Evolutionary conservation across 2,888 invertebrate genomes (phyloP).

Genomic region (Thera britannica): DNA sequence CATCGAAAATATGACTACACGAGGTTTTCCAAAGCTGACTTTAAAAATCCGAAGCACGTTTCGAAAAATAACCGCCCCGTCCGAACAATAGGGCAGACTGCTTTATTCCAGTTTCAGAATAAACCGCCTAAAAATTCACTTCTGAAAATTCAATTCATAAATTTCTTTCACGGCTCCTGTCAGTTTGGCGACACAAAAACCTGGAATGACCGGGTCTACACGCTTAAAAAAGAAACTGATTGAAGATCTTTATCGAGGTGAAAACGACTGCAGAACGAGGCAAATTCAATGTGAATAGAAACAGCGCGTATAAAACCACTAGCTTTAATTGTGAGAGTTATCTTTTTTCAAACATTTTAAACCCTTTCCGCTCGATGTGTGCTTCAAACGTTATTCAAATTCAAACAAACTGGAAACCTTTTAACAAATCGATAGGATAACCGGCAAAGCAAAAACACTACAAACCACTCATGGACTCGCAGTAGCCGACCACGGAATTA

Average conservation of each 20-base stretch:
- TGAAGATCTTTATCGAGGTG: not conserved
- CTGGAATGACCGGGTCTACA: not conserved
- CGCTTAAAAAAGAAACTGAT: slow-evolving; percentile 11
- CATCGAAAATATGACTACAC: slow-evolving; percentile 41
- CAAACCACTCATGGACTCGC: slow-evolving; percentile 19
- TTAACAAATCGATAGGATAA: slow-evolving; percentile 16
- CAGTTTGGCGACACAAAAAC: slow-evolving; percentile 19
- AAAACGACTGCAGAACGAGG: slow-evolving; percentile 1
- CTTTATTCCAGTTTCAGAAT: slow-evolving; percentile 42
- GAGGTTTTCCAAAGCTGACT: slow-evolving; percentile 41
- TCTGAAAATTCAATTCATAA: slow-evolving; percentile 51
- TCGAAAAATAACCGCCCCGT: slow-evolving; percentile 40
- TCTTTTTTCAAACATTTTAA: slow-evolving; percentile 3
- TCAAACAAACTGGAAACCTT: slow-evolving; percentile 18
- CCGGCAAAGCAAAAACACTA: slow-evolving; percentile 22
- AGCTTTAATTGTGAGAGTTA: not conserved
- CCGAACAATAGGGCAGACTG: slow-evolving; percentile 46
- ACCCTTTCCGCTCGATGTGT: not conserved
- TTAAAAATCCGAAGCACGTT: slow-evolving; percentile 50
- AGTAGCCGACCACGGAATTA: slow-evolving; percentile 19
- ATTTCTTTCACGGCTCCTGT: slow-evolving; percentile 37
- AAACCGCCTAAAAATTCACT: slow-evolving; percentile 53
- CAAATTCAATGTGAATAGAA: not conserved
- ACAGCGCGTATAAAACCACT: not conserved
- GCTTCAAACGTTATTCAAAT: slow-evolving; percentile 16